These are phyloP conservation scores for Epinotia nisella DNA, from an alignment of 2,888 invertebrate species.

Conservation along the genomic window DNA sequence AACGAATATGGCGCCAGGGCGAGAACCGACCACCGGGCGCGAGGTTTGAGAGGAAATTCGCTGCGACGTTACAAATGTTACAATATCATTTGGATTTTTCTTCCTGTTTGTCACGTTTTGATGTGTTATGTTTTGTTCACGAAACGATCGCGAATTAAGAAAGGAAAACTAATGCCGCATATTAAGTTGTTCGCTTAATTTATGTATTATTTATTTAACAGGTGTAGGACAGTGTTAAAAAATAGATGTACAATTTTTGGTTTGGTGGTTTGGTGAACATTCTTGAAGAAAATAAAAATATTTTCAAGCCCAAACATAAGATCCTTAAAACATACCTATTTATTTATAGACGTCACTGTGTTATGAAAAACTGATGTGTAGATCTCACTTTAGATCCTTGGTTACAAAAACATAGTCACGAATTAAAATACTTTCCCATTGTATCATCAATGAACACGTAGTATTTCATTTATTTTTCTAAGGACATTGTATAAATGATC, in stretches of 20 bases:
- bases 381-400: neutral
- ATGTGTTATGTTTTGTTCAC: slow-evolving; percentile 55
- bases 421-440: slow-evolving; percentile 53
- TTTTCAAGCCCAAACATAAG: no score
- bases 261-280: no score
- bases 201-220: neutral
- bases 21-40: slow-evolving; percentile 66
- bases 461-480: slow-evolving; percentile 63
- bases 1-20: slow-evolving; percentile 7
- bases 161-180: slow-evolving; percentile 6
- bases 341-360: neutral
- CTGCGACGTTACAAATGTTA: slow-evolving; percentile 82
- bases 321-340: neutral
- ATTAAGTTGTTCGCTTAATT: neutral
- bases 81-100: slow-evolving; percentile 77
- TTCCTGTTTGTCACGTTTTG: slow-evolving; percentile 58
- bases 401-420: slow-evolving; percentile 36
- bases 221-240: no score
- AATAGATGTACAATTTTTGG: no score
- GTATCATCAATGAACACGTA: slow-evolving; percentile 53
- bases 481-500: slow-evolving; percentile 69
- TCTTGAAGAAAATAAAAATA: no score
- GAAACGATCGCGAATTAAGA: slow-evolving; percentile 57
- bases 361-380: neutral
- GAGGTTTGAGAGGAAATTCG: slow-evolving; percentile 67